A percentile compares a stretch with the other conserved stretches of the same genome.
Conservation (phyloP, 2,888 invertebrate genomes). For the Cephus rjabovi region DNA sequence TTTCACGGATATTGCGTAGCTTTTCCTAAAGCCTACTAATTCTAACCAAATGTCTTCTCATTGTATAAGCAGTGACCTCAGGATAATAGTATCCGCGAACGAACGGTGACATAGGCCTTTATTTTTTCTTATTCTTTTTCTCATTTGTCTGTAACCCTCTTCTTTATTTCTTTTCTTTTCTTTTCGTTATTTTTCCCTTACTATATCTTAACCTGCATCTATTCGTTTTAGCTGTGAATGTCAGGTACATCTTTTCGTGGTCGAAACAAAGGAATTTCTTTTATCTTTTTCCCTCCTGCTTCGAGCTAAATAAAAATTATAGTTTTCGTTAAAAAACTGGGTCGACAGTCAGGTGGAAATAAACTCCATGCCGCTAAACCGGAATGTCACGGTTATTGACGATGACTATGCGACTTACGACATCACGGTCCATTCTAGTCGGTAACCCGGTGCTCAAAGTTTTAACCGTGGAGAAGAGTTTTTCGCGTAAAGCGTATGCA, state of each 20-base stretch:
- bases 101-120: conserved; percentile 9
- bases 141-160: background rate
- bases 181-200: background rate
- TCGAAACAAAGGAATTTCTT: background rate
- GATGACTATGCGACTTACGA: background rate
- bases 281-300: background rate
- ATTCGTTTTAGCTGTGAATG: background rate
- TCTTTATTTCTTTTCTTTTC: background rate
- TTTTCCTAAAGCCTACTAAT: conserved; percentile 3
- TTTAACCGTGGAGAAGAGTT: background rate
- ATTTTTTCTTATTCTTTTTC: conserved; percentile 1
- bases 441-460: background rate
- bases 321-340: background rate
- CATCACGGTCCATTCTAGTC: background rate
- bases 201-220: background rate
- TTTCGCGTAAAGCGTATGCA: background rate
- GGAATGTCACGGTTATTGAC: background rate
- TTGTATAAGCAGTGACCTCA: conserved; percentile 6
- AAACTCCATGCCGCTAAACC: background rate
- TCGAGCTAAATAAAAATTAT: background rate
- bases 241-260: background rate
- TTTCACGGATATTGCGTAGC: conserved; percentile 15
- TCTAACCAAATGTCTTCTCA: conserved; percentile 10
- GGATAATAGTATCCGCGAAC: conserved; percentile 1
- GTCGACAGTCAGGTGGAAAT: background rate